phyloP scores from a whole-genome alignment of 2,113 vertebrate species.

The Ptyas mucosa region DNA sequence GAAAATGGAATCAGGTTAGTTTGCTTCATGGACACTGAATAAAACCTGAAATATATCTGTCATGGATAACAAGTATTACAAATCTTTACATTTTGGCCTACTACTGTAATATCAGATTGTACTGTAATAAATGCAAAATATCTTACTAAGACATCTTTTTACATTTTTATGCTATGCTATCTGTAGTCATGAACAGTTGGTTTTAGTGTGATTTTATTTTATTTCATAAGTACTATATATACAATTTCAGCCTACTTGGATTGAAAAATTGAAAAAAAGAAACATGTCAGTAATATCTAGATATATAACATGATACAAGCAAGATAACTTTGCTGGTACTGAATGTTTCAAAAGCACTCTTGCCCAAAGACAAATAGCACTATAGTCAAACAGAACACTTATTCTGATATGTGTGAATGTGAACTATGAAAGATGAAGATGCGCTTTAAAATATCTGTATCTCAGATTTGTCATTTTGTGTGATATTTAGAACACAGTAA shows the following conservation, averaged over 20 bases:
- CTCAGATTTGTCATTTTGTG: neutral
- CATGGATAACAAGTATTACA: neutral
- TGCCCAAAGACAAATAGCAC: constrained; percentile 24
- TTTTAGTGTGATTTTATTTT: neutral
- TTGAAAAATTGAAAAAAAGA: neutral
- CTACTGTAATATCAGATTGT: neutral
- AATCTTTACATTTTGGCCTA: neutral
- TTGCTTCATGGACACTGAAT: neutral
- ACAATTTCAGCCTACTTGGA: neutral
- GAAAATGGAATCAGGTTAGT: neutral
- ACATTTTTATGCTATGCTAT: neutral
- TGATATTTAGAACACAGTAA: neutral
- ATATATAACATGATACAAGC: constrained; percentile 30
- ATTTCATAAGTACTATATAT: neutral
- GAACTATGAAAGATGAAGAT: constrained; percentile 2
- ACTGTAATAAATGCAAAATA: neutral
- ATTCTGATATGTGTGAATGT: neutral
- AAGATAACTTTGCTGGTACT: constrained; percentile 28
- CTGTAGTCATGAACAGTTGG: neutral
- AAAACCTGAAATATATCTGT: neutral
- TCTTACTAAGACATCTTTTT: neutral
- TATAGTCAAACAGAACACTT: constrained; percentile 1
- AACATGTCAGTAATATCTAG: constrained; percentile 43
- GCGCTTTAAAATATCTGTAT: neutral
- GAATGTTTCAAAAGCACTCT: constrained; percentile 43